Percentiles rank a stretch among this genome's conserved stretches.
phyloP scores from a whole-genome alignment of 2,888 invertebrate genomes.

The Drosophila quinaria region DNA sequence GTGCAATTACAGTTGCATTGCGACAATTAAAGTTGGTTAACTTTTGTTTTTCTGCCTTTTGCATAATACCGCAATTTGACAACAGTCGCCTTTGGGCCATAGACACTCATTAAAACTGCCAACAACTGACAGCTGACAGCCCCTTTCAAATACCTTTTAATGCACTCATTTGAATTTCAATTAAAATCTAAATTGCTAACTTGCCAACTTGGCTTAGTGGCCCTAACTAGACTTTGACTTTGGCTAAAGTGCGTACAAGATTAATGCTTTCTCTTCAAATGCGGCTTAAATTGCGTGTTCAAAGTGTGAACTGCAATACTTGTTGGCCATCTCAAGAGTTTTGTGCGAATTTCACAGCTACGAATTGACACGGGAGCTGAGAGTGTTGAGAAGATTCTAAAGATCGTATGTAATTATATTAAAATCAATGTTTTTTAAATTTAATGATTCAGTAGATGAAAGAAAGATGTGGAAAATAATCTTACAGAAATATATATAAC shows the following conservation, averaged over 20 bases:
- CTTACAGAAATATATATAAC: no score
- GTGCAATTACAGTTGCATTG: slow-evolving; percentile 23
- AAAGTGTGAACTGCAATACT: slow-evolving; percentile 59
- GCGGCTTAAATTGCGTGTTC: slow-evolving; percentile 52
- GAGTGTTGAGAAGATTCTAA: not conserved
- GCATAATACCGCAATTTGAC: slow-evolving; percentile 78
- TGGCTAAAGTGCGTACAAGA: slow-evolving; percentile 58
- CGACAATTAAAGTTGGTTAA: slow-evolving; percentile 67
- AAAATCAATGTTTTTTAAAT: no score
- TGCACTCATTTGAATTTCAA: slow-evolving; percentile 48
- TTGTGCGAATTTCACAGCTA: slow-evolving; percentile 14
- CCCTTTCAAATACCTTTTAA: slow-evolving; percentile 52
- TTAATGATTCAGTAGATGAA: not conserved
- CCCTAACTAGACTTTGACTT: slow-evolving; percentile 3
- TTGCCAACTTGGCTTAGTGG: slow-evolving; percentile 5
- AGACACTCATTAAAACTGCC: slow-evolving; percentile 48
- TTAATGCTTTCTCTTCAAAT: slow-evolving; percentile 37
- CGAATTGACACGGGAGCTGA: not conserved
- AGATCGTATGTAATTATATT: not conserved
- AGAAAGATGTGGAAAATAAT: no score
- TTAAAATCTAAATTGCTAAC: slow-evolving; percentile 46
- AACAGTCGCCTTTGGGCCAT: slow-evolving; percentile 27
- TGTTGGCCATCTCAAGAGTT: slow-evolving; percentile 6
- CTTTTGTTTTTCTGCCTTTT: slow-evolving; percentile 31
- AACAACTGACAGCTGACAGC: slow-evolving; percentile 31